These are phyloP conservation scores for Pseudococcus viburni DNA, from an alignment of 2,888 invertebrate species.

Conservation along the genomic window DNA sequence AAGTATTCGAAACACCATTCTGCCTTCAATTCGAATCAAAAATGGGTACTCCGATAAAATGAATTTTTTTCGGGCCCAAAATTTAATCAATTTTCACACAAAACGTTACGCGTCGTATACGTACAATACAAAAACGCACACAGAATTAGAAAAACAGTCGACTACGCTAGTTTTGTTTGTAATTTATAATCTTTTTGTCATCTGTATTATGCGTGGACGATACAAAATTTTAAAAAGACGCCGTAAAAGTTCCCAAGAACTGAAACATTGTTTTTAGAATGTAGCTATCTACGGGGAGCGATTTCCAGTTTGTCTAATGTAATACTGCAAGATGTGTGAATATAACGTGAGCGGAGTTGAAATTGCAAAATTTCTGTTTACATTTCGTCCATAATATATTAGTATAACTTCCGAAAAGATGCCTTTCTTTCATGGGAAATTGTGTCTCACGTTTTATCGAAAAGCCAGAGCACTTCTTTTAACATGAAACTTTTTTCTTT, in stretches of 20 bases:
- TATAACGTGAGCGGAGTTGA: conserved; percentile 66
- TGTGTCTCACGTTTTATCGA: conserved; percentile 66
- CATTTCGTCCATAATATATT: conserved; percentile 67
- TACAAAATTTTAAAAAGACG: conserved; percentile 66
- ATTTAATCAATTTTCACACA: conserved; percentile 49
- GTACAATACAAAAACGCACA: conserved; percentile 14
- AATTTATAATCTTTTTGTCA: conserved; percentile 59
- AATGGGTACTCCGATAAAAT: conserved; percentile 23
- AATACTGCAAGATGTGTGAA: conserved; percentile 66
- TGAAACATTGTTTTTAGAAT: conserved; percentile 66
- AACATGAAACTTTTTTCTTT: conserved; percentile 65
- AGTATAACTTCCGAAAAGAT: conserved; percentile 66
- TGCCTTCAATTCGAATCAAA: background rate
- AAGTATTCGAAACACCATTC: background rate
- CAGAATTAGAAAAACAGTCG: conserved; percentile 47
- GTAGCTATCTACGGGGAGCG: conserved; percentile 66
- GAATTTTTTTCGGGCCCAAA: background rate
- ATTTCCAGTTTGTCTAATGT: conserved; percentile 66
- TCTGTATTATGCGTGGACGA: conserved; percentile 65
- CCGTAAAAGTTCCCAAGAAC: conserved; percentile 65
- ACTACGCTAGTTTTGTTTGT: conserved; percentile 43
- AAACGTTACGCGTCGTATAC: background rate
- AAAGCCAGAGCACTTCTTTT: conserved; percentile 65
- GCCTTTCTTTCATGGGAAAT: conserved; percentile 48
- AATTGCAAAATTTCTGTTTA: conserved; percentile 67